Evolutionary conservation across 2,797 vertebrate species (phyloP), one percentile per base, ranked within the genome.

Genomic region (Meriones psammophilus): DNA sequence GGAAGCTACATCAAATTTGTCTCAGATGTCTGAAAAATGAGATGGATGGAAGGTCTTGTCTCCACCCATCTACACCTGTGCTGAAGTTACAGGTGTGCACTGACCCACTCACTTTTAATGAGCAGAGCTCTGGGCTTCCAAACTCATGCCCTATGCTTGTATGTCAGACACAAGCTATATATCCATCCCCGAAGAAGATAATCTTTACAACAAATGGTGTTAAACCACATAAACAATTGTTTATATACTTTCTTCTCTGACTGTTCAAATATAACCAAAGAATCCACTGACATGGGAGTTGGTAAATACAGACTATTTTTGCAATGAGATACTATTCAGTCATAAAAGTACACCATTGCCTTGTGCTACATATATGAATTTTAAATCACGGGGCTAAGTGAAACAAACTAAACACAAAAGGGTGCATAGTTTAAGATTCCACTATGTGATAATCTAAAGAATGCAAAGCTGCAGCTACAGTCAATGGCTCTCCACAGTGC

Each of bases 341-440:
- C 66, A 58, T n/a, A 68, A 74, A n/a, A 88, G 15, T 22, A 39
- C 78, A 17, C 9, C 56, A 30, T 13, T 92, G 42, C 17, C 42
- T 64, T 8, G 10, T 85, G 64, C 30, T 68, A 68, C 28, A n/a
- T n/a, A 4, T 50, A 5, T 50, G 20, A 68, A 50, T 24, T 68
- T 85, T n/a, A 85, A n/a, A n/a, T 39, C 83, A 13, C 8, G 17
- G 5, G 7, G 9, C 1, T 69, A 26, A 64, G 80, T 54, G 46
- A 76, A 26, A 64, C 18, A 79, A 93, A 58, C 12, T 36, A 28
- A 24, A 42, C 50, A 79, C 39, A 56, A n/a, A 73, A 66, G 71
- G 5, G 3, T 13, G 6, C 0, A 0, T 33, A 5, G 4, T 20
- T 1, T 28, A 83, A 36, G 64, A 60, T 26, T 33, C 50, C 6